phyloP scores from a whole-genome alignment of 2,113 vertebrate species.

The Cyanistes caeruleus region DNA sequence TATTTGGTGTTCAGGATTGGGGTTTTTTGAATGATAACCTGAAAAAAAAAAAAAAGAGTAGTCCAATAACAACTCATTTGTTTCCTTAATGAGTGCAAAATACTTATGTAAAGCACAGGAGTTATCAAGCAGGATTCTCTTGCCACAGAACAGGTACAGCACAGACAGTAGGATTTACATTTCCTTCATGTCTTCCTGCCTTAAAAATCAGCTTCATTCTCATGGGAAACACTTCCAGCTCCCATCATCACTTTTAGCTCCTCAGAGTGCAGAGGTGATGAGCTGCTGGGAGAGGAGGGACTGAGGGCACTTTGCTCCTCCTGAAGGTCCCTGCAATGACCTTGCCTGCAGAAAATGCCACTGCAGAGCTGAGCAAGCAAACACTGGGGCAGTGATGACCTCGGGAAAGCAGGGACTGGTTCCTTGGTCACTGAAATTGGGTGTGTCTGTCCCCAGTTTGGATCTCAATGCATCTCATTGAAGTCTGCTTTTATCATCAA shows the following conservation, averaged over 20 bases:
- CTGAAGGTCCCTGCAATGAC: background rate
- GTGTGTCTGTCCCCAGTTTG: background rate
- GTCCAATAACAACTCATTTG: background rate
- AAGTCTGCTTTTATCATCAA: background rate
- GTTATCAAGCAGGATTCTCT: conserved; percentile 54
- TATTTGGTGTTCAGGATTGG: background rate
- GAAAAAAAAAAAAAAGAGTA: background rate
- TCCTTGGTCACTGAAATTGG: background rate
- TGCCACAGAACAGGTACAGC: conserved; percentile 27
- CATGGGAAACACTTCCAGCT: conserved; percentile 13
- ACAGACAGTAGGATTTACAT: background rate
- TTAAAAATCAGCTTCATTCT: background rate
- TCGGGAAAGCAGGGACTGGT: background rate
- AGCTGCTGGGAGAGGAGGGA: background rate
- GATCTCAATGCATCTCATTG: background rate
- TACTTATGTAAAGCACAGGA: conserved; percentile 43
- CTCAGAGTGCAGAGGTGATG: background rate
- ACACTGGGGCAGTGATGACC: background rate
- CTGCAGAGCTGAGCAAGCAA: background rate
- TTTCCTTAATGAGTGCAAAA: background rate
- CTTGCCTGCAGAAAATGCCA: background rate
- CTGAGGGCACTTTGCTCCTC: background rate
- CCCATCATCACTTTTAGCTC: background rate
- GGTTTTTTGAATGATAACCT: background rate
- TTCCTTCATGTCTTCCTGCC: background rate